Percentiles rank a stretch among this genome's conserved stretches.
These are phyloP conservation scores for Neopelma chrysocephalum DNA, from an alignment of 2,797 vertebrate species.

Conservation along the genomic window DNA sequence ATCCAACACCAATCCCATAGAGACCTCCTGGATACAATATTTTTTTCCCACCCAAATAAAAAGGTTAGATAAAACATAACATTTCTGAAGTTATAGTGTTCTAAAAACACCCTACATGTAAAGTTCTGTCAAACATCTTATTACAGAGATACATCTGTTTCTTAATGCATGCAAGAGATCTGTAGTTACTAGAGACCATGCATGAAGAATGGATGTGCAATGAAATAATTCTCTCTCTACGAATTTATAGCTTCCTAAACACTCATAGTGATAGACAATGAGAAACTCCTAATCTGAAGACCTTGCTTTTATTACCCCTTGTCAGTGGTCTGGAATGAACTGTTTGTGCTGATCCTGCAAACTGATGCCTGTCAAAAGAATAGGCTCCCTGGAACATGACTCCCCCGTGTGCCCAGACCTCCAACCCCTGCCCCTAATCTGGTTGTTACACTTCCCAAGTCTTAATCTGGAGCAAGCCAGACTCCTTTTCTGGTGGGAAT, in stretches of 20 bases:
- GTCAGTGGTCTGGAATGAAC: not conserved
- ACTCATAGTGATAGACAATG: not conserved
- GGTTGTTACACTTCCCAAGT: not conserved
- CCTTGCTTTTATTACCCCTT: not conserved
- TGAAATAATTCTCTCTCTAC: not conserved
- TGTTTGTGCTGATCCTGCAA: not conserved
- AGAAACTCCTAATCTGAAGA: not conserved
- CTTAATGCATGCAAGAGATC: not conserved
- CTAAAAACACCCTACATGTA: rapidly evolving
- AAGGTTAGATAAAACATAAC: not conserved
- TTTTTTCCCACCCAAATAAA: not conserved
- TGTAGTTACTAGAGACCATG: not conserved
- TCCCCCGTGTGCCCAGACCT: rapidly evolving
- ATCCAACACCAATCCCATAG: not conserved
- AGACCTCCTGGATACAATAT: not conserved
- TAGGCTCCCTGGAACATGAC: rapidly evolving
- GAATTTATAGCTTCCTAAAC: not conserved
- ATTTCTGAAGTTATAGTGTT: not conserved
- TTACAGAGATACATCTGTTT: not conserved
- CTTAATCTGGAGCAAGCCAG: not conserved
- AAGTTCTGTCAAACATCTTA: not conserved
- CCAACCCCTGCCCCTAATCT: rapidly evolving
- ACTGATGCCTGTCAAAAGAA: not conserved
- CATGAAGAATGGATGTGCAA: not conserved
- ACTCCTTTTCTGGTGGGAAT: not conserved